phyloP scores from a whole-genome alignment of 1,140 invertebrate genomes.

The Platyscapa corneri region DNA sequence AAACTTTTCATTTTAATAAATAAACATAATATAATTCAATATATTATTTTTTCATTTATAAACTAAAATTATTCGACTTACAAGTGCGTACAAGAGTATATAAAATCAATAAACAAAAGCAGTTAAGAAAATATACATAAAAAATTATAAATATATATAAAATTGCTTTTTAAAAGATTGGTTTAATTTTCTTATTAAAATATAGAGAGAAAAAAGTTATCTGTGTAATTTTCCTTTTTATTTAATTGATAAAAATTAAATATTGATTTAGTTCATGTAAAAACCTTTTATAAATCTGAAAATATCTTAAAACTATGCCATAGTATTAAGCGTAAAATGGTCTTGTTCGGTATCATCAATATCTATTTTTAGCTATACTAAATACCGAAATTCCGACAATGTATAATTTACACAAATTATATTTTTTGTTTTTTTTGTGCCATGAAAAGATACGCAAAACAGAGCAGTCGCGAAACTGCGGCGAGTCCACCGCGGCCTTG shows the following conservation, averaged over 20 bases:
- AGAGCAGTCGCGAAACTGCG: constrained; percentile 68
- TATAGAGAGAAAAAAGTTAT: too few species aligned
- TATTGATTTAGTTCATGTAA: too few species aligned
- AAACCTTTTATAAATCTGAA: neutral
- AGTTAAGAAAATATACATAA: too few species aligned
- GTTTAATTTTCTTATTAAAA: too few species aligned
- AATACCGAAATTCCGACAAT: neutral
- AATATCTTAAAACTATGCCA: neutral
- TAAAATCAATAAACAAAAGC: too few species aligned
- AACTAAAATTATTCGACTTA: too few species aligned
- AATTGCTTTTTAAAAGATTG: too few species aligned
- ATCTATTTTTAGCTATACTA: neutral
- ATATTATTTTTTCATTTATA: too few species aligned
- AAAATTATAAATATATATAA: too few species aligned
- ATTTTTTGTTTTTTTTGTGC: neutral
- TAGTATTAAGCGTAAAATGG: neutral
- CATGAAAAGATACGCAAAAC: constrained; percentile 56
- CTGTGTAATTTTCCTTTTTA: neutral
- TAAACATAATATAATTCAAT: too few species aligned
- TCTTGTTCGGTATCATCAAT: neutral
- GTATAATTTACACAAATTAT: neutral
- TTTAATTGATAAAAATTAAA: neutral
- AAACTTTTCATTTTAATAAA: too few species aligned
- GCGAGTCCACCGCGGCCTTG: constrained; percentile 81
- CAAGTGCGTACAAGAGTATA: too few species aligned